phyloP scores from a whole-genome alignment of 2,888 invertebrate species.

The Buathra laborator region DNA sequence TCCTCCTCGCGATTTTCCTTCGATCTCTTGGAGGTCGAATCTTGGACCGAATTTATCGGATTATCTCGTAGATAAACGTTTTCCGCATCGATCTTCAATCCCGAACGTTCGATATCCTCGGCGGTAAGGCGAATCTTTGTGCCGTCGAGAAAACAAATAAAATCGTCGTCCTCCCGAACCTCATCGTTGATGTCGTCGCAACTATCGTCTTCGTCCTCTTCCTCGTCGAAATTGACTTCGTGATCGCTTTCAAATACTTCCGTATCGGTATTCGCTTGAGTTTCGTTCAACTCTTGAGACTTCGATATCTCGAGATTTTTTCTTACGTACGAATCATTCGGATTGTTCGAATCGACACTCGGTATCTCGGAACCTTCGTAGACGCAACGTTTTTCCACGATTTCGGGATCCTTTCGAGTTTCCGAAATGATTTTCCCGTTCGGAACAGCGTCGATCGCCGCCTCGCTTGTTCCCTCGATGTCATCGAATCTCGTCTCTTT shows the following conservation, averaged over 20 bases:
- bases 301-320: slow-evolving; percentile 20
- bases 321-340: not conserved
- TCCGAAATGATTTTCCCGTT: not conserved
- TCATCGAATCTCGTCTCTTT: slow-evolving; percentile 57
- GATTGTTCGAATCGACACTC: slow-evolving; percentile 20
- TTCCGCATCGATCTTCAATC: slow-evolving; percentile 21
- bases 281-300: slow-evolving; percentile 24
- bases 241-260: slow-evolving; percentile 67
- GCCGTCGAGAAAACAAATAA: slow-evolving; percentile 67
- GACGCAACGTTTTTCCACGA: not conserved
- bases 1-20: slow-evolving; percentile 2
- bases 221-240: slow-evolving; percentile 59
- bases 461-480: not conserved
- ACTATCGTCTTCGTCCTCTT: slow-evolving; percentile 69
- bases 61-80: not conserved
- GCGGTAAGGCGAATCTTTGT: slow-evolving; percentile 63
- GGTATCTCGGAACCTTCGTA: not conserved
- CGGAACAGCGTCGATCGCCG: slow-evolving; percentile 38
- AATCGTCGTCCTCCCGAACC: slow-evolving; percentile 63
- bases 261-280: slow-evolving; percentile 23
- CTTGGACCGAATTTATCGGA: not conserved
- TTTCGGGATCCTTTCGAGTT: not conserved
- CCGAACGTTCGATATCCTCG: slow-evolving; percentile 61
- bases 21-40: not conserved
- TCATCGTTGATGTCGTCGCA: slow-evolving; percentile 56